These are phyloP conservation scores for Helicoverpa armigera DNA, from an alignment of 1,140 invertebrate genomes.

Conservation along the genomic window DNA sequence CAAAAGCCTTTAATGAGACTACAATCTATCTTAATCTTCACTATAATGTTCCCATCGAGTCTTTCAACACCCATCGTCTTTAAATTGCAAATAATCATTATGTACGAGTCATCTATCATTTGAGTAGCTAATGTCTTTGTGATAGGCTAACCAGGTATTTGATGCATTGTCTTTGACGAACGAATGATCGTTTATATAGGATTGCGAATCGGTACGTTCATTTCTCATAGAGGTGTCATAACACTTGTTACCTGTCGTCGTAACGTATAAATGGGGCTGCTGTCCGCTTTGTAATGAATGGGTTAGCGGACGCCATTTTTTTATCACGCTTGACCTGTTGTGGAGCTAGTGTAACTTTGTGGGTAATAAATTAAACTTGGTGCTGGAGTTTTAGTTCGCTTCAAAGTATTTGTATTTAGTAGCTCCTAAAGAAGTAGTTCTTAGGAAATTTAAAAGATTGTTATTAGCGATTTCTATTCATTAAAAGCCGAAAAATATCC, in stretches of 20 bases:
- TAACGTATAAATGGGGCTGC: conserved; percentile 8
- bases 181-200: neutral
- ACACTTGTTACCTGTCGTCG: neutral
- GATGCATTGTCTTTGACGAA: conserved; percentile 32
- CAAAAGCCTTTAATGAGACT: conserved; percentile 2
- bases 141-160: conserved; percentile 48
- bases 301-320: neutral
- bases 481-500: too few relatives aligned
- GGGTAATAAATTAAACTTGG: neutral
- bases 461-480: too few relatives aligned
- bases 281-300: conserved; percentile 11
- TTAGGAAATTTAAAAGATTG: too few relatives aligned
- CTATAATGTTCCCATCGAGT: conserved; percentile 1
- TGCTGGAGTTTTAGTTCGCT: too few relatives aligned
- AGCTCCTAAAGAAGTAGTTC: too few relatives aligned
- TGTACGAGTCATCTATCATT: conserved; percentile 48
- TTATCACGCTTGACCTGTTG: neutral
- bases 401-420: too few relatives aligned
- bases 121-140: conserved; percentile 52
- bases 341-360: neutral
- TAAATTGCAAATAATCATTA: conserved; percentile 17
- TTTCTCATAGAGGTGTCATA: conserved; percentile 24
- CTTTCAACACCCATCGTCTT: conserved; percentile 4
- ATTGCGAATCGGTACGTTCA: conserved; percentile 7
- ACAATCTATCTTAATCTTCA: conserved; percentile 17